Base-by-base conservation (phyloP, 2,113 vertebrate species). In the Myxocyprinus asiaticus region DNA sequence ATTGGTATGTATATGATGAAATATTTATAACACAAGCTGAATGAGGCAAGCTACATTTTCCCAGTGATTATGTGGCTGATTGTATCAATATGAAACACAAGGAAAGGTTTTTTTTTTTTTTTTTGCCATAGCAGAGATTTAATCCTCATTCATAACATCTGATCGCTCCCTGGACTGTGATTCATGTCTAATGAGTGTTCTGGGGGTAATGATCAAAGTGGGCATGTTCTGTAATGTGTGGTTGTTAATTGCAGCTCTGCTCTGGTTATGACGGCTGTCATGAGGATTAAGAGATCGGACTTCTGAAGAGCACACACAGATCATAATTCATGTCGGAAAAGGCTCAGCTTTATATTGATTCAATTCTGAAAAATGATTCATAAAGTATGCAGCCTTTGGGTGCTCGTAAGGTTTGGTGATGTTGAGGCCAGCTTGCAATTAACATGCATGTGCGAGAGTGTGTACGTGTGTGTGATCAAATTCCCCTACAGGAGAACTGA, bases 31-130 rank as follows among this genome's bases (percentile, higher is more conserved):
- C 22, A 33, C 22, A 33, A 33, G 22, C 22, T 33, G 22, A 68
- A 77, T 77, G 44, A 59, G 55, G 44, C 59, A 5, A 51, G 76
- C 76, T 43, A 33, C 22, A 69, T 78, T 48, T 62, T 22, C 63
- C 66, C 50, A 3, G 22, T 33, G 66, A 59, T 59, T 58, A 67
- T 66, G 17, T 69, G 9, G 51, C 14, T 47, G 51, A 66, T 9
- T 61, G 33, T 78, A 67, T 66, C 64, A 33, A 9, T 70, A 42
- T 70, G 67, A 70, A 17, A 69, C 22, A 11, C 44, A 51, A n/a
- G 15, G 56, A 62, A 17, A 61, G 66, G 50, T 61, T 68, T 67
- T n/a, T n/a, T n/a, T n/a, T n/a, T n/a, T n/a, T n/a, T n/a, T n/a
- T n/a, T 33, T 22, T 22, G 63, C 10, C 33, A 51, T 2, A 7